These are phyloP conservation scores for Lepisosteus osseus DNA, from an alignment of 2,113 vertebrate species.

Conservation along the genomic window DNA sequence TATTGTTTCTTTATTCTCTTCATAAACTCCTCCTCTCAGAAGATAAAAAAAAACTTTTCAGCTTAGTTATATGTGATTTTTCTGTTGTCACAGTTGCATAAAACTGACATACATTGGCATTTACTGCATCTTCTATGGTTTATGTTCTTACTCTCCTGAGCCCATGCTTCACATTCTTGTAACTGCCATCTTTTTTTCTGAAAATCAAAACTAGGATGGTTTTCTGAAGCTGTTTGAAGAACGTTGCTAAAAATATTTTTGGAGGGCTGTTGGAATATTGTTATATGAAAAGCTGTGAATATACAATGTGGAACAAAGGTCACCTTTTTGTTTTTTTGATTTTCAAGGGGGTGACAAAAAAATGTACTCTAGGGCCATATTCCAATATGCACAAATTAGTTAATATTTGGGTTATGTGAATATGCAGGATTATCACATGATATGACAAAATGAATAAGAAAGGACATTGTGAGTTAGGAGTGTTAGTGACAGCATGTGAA, in stretches of 20 bases:
- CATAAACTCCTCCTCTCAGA: not conserved
- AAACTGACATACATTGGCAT: constrained; percentile 19
- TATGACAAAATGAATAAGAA: too few relatives aligned
- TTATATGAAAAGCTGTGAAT: not conserved
- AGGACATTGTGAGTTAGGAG: too few relatives aligned
- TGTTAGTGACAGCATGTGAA: too few relatives aligned
- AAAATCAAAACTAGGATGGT: not conserved
- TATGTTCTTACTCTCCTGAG: constrained; percentile 1
- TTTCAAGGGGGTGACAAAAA: too few relatives aligned
- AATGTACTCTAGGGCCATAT: too few relatives aligned
- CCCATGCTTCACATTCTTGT: too few relatives aligned
- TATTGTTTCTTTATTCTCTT: not conserved
- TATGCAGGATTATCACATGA: too few relatives aligned
- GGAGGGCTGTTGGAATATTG: constrained; percentile 9
- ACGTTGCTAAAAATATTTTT: constrained; percentile 30
- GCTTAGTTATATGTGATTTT: constrained; percentile 12
- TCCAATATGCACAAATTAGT: too few relatives aligned
- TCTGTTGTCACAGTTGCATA: constrained; percentile 13
- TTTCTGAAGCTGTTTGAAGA: constrained; percentile 36
- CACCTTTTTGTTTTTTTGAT: not conserved
- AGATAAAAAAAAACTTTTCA: constrained; percentile 9
- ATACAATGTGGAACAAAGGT: not conserved
- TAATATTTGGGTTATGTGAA: too few relatives aligned
- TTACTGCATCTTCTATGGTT: constrained; percentile 15
- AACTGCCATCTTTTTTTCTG: too few relatives aligned